phyloP scores from a whole-genome alignment of 2,797 vertebrate genomes.

The Nothura maculosa region DNA sequence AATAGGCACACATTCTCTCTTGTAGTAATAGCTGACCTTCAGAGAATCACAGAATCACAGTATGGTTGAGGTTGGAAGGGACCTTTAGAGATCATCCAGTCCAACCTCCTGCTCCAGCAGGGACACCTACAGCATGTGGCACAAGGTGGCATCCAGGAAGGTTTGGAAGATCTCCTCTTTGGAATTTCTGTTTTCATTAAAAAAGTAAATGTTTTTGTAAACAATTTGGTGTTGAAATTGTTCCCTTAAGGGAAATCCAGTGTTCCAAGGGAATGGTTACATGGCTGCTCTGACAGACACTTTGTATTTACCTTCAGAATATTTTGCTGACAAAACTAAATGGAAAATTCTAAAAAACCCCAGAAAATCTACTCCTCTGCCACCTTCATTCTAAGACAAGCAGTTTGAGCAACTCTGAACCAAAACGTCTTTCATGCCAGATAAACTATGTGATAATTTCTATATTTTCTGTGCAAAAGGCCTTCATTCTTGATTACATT shows the following conservation, averaged over 20 bases:
- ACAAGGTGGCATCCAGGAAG: too few relatives aligned
- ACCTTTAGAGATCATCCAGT: too few relatives aligned
- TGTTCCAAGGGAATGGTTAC: neutral
- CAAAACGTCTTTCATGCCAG: neutral
- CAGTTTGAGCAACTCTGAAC: neutral
- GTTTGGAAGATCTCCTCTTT: neutral
- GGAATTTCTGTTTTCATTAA: neutral
- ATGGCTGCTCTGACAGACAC: conserved; percentile 26
- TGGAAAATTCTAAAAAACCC: neutral
- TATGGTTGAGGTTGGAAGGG: too few relatives aligned
- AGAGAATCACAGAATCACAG: too few relatives aligned
- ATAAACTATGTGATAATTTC: neutral
- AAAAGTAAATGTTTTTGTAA: conserved; percentile 54
- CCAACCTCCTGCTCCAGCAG: too few relatives aligned
- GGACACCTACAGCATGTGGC: too few relatives aligned
- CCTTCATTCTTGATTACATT: rapidly evolving
- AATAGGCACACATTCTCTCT: neutral
- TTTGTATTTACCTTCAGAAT: conserved; percentile 13
- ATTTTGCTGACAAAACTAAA: conserved; percentile 20
- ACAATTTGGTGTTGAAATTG: conserved; percentile 26
- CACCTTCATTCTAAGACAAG: neutral
- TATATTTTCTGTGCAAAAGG: neutral
- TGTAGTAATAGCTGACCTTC: neutral
- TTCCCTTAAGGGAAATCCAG: conserved; percentile 13
- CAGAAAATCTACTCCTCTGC: conserved; percentile 10